A percentile compares a stretch with the other conserved stretches of the same genome.
Evolutionary conservation across 2,888 invertebrate genomes (phyloP).

Genomic region (Anaspis maculata): DNA sequence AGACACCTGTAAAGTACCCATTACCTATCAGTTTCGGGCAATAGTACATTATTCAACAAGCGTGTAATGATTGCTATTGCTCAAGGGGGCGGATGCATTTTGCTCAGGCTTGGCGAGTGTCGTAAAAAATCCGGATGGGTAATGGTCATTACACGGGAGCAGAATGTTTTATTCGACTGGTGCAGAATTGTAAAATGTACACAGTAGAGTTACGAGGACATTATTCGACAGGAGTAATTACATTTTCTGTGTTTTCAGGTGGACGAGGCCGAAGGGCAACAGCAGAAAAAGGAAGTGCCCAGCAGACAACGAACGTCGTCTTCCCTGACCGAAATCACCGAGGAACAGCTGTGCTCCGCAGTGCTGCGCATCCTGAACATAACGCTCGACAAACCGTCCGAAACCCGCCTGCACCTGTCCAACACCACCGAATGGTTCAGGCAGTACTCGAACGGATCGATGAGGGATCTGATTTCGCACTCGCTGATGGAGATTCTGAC

Average conservation of each 20-base stretch:
- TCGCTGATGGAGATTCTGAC: conserved; percentile 56
- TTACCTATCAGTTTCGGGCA: too few relatives aligned
- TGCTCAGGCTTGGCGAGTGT: too few relatives aligned
- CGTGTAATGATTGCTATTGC: too few relatives aligned
- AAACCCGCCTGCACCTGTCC: conserved; percentile 43
- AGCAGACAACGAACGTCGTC: conserved; percentile 34
- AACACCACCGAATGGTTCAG: conserved; percentile 39
- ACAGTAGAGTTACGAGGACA: too few relatives aligned
- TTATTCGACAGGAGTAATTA: too few relatives aligned
- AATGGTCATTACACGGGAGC: too few relatives aligned
- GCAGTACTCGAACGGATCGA: conserved; percentile 46
- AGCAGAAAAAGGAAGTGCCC: conserved; percentile 42
- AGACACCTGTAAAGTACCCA: too few relatives aligned
- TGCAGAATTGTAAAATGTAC: too few relatives aligned
- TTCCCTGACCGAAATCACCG: conserved; percentile 51
- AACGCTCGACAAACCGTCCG: conserved; percentile 51
- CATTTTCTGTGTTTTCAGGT: conserved; percentile 27
- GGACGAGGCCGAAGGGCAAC: conserved; percentile 51
- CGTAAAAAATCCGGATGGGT: too few relatives aligned
- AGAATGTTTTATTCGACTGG: too few relatives aligned
- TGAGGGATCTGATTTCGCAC: conserved; percentile 53
- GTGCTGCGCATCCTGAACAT: conserved; percentile 64
- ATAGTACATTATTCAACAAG: too few relatives aligned
- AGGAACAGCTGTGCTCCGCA: conserved; percentile 55
- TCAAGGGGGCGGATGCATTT: too few relatives aligned